These are phyloP conservation scores for Drosophila monieri DNA, from an alignment of 2,888 invertebrate genomes.

Conservation along the genomic window DNA sequence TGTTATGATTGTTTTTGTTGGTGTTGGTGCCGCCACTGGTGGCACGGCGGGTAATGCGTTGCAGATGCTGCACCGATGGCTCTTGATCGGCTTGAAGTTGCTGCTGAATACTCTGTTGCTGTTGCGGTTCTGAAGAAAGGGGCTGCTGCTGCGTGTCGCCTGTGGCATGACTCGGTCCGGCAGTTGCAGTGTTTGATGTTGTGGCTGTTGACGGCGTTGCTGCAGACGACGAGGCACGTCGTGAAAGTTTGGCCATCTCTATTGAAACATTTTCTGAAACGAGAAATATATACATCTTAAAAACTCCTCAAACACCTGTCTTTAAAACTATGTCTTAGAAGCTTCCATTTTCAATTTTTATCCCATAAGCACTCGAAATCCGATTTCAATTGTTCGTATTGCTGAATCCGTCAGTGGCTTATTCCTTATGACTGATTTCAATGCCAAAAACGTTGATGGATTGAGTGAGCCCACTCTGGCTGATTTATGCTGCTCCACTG, in stretches of 20 bases:
- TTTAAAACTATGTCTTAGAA: too few relatives aligned
- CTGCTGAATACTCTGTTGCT: too few relatives aligned
- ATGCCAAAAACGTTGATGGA: constrained; percentile 1
- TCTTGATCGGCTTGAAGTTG: constrained; percentile 2
- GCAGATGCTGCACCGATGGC: constrained; percentile 15
- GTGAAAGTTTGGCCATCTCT: constrained; percentile 85
- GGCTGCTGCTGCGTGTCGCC: constrained; percentile 49
- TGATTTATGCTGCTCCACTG: constrained; percentile 10
- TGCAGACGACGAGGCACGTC: constrained; percentile 82
- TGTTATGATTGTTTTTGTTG: constrained; percentile 22
- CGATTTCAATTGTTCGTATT: background rate
- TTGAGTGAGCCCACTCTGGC: constrained; percentile 2
- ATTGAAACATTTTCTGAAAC: constrained; percentile 83
- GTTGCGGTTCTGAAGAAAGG: constrained; percentile 57
- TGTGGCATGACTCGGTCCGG: constrained; percentile 29
- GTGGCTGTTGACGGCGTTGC: constrained; percentile 69
- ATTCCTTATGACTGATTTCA: background rate
- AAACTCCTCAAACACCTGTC: background rate
- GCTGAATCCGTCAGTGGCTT: constrained; percentile 10
- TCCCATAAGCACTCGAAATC: background rate
- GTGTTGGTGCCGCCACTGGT: constrained; percentile 21
- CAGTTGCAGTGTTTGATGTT: constrained; percentile 29
- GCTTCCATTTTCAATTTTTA: too few relatives aligned
- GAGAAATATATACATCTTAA: background rate
- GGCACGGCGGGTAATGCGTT: constrained; percentile 32